phyloP scores from a whole-genome alignment of 64 coral and sea anemone genomes.

The Stylophora pistillata region DNA sequence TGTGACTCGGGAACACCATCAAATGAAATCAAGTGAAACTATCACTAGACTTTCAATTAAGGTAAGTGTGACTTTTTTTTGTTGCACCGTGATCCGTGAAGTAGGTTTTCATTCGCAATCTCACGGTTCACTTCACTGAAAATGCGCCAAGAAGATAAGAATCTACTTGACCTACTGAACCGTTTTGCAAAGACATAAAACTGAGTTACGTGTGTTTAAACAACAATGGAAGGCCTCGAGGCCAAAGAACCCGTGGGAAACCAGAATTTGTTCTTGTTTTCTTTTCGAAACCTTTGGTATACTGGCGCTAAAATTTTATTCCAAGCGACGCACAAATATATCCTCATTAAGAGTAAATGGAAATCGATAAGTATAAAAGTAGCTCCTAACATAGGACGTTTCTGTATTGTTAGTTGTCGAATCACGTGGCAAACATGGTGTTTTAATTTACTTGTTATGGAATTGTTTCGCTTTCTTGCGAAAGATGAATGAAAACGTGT shows the following conservation, averaged over 20 bases:
- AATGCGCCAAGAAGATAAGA: background rate
- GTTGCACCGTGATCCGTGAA: too few relatives aligned
- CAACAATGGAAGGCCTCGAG: background rate
- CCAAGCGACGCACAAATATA: background rate
- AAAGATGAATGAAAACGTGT: conserved; percentile 26
- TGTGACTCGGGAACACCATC: too few relatives aligned
- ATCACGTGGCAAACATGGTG: background rate
- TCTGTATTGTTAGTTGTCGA: background rate
- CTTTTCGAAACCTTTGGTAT: background rate
- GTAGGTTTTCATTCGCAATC: too few relatives aligned
- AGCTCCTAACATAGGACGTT: background rate
- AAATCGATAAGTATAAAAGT: background rate
- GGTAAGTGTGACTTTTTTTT: too few relatives aligned
- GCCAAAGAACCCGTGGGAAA: conserved; percentile 4
- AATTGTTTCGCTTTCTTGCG: background rate
- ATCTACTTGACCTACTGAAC: background rate
- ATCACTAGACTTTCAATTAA: too few relatives aligned
- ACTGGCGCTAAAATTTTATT: background rate
- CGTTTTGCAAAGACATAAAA: too few relatives aligned
- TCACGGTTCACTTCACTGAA: background rate
- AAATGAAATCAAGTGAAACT: too few relatives aligned
- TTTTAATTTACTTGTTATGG: background rate
- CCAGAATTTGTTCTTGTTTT: background rate
- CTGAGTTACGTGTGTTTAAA: background rate
- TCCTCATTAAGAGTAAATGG: background rate